Evolutionary conservation across 1,140 invertebrate species (phyloP).

Genomic region (Pantala flavescens): DNA sequence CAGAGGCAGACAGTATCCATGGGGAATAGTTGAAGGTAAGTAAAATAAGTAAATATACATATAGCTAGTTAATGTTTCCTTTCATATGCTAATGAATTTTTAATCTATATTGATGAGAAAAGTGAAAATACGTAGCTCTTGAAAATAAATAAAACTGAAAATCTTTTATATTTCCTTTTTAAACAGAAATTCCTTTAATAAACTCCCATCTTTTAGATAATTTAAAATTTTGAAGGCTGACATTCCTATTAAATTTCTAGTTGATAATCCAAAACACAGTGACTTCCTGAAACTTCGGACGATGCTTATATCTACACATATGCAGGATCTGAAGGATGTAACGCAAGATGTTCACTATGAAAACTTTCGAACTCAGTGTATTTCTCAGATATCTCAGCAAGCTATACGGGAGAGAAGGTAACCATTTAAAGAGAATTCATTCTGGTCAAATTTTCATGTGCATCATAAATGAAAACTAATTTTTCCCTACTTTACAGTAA

Average conservation of each 20-base stretch:
- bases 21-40: constrained; percentile 91
- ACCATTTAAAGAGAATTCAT: constrained; percentile 35
- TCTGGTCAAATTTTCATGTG: background rate
- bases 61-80: constrained; percentile 16
- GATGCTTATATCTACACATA: constrained; percentile 92
- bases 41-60: too few species aligned
- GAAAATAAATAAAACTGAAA: too few species aligned
- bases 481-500: constrained; percentile 46
- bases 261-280: constrained; percentile 94
- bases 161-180: too few species aligned
- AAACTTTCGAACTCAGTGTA: constrained; percentile 85
- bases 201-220: too few species aligned
- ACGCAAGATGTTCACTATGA: constrained; percentile 94
- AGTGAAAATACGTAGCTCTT: too few species aligned
- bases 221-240: constrained; percentile 18
- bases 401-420: constrained; percentile 67
- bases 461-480: background rate
- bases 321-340: constrained; percentile 92
- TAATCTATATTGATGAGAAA: too few species aligned
- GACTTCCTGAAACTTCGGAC: constrained; percentile 94
- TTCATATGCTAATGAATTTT: too few species aligned
- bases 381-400: constrained; percentile 80
- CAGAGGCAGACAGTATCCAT: constrained; percentile 88
- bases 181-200: too few species aligned
- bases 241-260: constrained; percentile 36